These are phyloP conservation scores for Sabatieria punctata DNA, from an alignment of 2,888 invertebrate genomes.

Conservation along the genomic window DNA sequence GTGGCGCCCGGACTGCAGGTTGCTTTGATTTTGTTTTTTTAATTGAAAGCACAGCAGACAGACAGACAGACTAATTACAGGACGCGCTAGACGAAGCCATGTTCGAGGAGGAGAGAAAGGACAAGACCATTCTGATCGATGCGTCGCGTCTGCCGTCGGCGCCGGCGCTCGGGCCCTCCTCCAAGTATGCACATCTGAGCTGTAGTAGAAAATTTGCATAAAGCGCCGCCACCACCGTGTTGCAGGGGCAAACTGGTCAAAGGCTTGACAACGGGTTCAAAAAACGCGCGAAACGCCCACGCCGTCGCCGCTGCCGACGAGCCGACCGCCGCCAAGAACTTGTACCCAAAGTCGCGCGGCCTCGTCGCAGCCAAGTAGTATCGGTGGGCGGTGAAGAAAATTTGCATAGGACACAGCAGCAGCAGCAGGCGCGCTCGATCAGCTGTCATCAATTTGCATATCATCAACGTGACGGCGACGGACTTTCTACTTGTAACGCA, in stretches of 20 bases:
- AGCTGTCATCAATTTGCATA: too few species aligned
- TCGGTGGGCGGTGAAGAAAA: too few species aligned
- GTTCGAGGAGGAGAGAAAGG: slow-evolving; percentile 5
- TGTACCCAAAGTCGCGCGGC: slow-evolving; percentile 5
- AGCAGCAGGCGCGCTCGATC: too few species aligned
- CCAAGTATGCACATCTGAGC: too few species aligned
- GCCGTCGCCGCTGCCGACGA: neutral
- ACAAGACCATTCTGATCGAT: neutral
- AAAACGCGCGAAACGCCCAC: slow-evolving; percentile 2
- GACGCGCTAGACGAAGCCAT: slow-evolving; percentile 18
- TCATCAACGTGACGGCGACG: too few species aligned
- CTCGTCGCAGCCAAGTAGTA: slow-evolving; percentile 1
- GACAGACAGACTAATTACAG: neutral
- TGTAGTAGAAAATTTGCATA: too few species aligned
- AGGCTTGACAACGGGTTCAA: slow-evolving; percentile 1
- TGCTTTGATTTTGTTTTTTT: neutral
- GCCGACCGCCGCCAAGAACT: neutral
- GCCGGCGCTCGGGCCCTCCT: too few species aligned
- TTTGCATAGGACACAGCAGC: too few species aligned
- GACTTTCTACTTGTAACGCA: too few species aligned
- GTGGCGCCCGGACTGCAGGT: slow-evolving; percentile 56
- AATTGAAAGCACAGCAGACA: neutral
- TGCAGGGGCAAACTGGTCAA: too few species aligned
- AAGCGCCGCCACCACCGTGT: too few species aligned
- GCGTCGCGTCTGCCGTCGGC: neutral